These are phyloP conservation scores for Rallus crepitans DNA, from an alignment of 2,797 vertebrate genomes.

Conservation along the genomic window DNA sequence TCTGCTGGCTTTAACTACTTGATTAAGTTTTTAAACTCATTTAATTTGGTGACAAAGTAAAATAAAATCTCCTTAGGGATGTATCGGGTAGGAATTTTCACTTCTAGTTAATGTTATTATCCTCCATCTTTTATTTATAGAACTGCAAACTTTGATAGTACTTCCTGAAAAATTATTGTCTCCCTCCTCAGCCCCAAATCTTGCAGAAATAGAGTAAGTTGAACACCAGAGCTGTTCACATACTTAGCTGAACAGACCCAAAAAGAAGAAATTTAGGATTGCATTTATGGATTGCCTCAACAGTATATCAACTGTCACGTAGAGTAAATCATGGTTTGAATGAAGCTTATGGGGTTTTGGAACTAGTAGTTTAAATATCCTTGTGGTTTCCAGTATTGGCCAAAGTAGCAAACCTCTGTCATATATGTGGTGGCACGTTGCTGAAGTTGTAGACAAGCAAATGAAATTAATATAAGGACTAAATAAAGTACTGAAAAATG, in stretches of 20 bases:
- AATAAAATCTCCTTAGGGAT: conserved; percentile 11
- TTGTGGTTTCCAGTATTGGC: background rate
- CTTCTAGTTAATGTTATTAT: background rate
- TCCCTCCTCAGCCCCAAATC: background rate
- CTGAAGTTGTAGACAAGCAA: background rate
- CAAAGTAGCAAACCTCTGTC: background rate
- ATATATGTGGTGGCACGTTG: background rate
- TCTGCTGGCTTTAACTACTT: conserved; percentile 43
- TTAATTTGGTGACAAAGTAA: conserved; percentile 7
- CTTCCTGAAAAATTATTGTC: conserved; percentile 44
- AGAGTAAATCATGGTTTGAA: background rate
- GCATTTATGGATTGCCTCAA: conserved; percentile 47
- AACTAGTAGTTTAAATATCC: conserved; percentile 22
- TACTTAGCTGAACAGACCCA: conserved; percentile 32
- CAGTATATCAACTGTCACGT: conserved; percentile 16
- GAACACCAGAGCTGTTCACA: background rate
- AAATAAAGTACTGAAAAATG: background rate
- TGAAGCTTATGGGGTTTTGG: conserved; percentile 19
- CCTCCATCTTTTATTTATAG: conserved; percentile 37
- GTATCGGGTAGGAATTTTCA: conserved; percentile 41
- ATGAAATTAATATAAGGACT: background rate
- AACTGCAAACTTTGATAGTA: conserved; percentile 20
- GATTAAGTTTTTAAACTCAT: conserved; percentile 38
- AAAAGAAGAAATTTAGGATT: conserved; percentile 44
- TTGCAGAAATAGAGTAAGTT: conserved; percentile 48